Base-by-base conservation (phyloP, 2,888 invertebrate genomes). In the Drosophila pseudotakahashii region DNA sequence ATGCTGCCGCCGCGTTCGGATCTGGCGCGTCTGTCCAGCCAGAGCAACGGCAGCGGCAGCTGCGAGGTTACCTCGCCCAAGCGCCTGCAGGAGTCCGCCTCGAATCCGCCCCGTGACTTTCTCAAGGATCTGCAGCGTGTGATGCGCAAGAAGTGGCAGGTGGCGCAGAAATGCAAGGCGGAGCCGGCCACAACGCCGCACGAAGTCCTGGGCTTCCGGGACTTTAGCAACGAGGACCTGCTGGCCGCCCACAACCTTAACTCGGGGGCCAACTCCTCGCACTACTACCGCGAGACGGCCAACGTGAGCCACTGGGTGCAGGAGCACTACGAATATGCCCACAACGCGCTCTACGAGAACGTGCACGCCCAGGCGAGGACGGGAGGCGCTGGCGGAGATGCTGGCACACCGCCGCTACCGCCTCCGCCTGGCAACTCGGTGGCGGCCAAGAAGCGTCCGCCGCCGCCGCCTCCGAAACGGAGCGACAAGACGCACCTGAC, bases 101-200 rank as follows among this genome's bases (percentile, higher is more conserved):
- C 95, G 76, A 95, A 95, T 84, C 96, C 96, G 3, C 96, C 96
- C 0, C 94, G 95, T 30, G 96, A 96, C 66, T 98, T 98, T 89
- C 93, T 98, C 47, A 96, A 96, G 89, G 98, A 98, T 91, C 93
- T 98, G 51, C 98, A 98, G 89, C 93, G 97, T 55, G 98, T 98
- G 0, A 98, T 98, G 97, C 94, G 97, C 77, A 97, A 97, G 89
- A 98, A 98, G 89, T 97, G 97, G 97, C 97, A 97, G 88, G 97
- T 98, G 0, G 97, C 98, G 3, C 97, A 98, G 89, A 98, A 98
- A 90, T 97, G 98, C 89, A 97, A 97, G 91, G 92, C 96, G 26
- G 97, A 98, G 90, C 95, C 95, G 13, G 95, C 96, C n/a, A 97
- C 97, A 1, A 97, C 97, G 41, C 97, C 98, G 0, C 97, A 97